phyloP scores from a whole-genome alignment of 2,113 vertebrate species.

The Pelecanoides urinatrix region DNA sequence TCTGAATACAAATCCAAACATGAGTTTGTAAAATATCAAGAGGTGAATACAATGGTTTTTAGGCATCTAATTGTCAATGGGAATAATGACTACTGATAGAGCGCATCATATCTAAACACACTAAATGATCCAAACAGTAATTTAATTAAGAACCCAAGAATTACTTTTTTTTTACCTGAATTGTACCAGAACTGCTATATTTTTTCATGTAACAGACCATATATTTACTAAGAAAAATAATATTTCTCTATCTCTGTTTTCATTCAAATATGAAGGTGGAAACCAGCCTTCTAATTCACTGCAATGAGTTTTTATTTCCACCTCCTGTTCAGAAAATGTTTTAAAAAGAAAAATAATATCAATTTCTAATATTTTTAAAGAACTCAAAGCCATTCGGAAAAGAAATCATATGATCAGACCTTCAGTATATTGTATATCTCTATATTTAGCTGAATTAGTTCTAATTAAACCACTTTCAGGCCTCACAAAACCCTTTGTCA shows the following conservation, averaged over 20 bases:
- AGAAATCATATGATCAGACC: not conserved
- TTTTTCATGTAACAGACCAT: not conserved
- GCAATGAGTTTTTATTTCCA: not conserved
- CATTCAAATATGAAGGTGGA: not conserved
- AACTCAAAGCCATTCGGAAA: not conserved
- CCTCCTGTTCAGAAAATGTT: not conserved
- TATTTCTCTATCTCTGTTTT: not conserved
- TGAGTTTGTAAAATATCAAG: not conserved
- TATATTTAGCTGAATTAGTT: not conserved
- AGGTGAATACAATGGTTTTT: accelerated
- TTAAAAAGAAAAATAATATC: not conserved
- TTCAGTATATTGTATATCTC: not conserved
- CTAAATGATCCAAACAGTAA: not conserved
- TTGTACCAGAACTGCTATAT: not conserved
- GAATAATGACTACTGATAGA: not conserved
- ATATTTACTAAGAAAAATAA: not conserved
- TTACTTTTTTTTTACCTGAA: not conserved
- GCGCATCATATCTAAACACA: not conserved
- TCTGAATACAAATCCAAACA: not conserved
- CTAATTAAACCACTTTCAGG: not conserved
- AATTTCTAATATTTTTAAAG: not conserved
- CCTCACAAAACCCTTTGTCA: not conserved
- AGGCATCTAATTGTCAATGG: not conserved
- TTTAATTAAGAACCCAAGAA: not conserved
- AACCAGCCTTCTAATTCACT: not conserved